A percentile compares a stretch with the other conserved stretches of the same genome.
phyloP scores from a whole-genome alignment of 2,797 vertebrate species.

The Thamnophis elegans region DNA sequence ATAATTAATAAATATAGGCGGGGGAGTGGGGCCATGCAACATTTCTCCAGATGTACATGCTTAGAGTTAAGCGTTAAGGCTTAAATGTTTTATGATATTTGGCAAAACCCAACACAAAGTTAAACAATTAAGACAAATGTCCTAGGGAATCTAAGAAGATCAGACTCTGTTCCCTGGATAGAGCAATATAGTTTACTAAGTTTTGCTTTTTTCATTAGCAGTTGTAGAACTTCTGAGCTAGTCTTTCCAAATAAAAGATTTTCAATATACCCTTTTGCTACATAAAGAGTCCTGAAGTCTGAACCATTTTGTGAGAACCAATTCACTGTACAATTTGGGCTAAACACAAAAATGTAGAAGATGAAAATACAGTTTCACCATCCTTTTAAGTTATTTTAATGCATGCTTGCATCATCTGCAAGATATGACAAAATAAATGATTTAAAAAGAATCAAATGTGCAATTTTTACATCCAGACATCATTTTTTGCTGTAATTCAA shows the following conservation, averaged over 20 bases:
- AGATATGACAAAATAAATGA: slow-evolving; percentile 8
- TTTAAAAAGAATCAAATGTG: not conserved
- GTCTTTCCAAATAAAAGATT: not conserved
- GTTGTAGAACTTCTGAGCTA: not conserved
- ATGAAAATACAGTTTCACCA: slow-evolving; percentile 31
- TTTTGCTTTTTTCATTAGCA: not conserved
- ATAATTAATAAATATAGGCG: not conserved
- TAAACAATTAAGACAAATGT: not conserved
- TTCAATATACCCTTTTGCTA: not conserved
- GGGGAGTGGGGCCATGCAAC: not conserved
- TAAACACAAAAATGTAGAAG: not conserved
- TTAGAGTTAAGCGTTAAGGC: not conserved
- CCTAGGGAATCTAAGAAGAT: not conserved
- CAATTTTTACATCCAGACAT: not conserved
- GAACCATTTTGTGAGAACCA: not conserved
- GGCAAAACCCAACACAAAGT: not conserved
- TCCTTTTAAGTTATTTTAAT: slow-evolving; percentile 46
- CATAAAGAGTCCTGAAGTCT: not conserved
- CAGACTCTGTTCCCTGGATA: not conserved
- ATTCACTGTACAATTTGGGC: not conserved
- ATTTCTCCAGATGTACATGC: not conserved
- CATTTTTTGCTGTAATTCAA: not conserved
- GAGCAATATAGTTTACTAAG: not conserved
- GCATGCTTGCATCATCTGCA: slow-evolving; percentile 26
- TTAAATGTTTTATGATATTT: not conserved